Evolutionary conservation across 2,797 vertebrate genomes (phyloP), one percentile per base, ranked within the genome.

Genomic region (Hoplostethus atlanticus): DNA sequence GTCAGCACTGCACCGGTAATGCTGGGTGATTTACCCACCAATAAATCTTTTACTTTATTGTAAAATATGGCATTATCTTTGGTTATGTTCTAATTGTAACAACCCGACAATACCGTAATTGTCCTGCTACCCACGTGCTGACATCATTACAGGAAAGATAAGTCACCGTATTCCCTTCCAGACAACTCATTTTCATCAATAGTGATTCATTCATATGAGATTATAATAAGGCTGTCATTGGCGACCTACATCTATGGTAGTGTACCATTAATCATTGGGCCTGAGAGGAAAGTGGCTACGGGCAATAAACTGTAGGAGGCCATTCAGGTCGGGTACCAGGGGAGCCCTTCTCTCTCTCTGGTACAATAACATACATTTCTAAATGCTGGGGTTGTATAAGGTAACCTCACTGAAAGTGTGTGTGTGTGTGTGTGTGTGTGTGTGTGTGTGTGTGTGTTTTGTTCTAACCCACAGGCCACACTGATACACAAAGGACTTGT

Each of bases 231-330:
- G 59, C 84, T 91, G 92, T 92, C 87, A 83, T 65, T 80, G 89
- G 78, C 91, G 84, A 89, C 81, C 61, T 92, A 92, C 86, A 89
- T 93, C 88, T 87, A 42, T 54, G 80, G 71, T 73, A 87, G 92
- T 86, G 92, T 85, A 77, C 88, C 84, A 88, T 95, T 95, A 90
- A 91, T 95, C 93, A 90, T 89, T 87, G 76, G 62, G 87, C 73
- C 59, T 70, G 21, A 81, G 25, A 86, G 79, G 72, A 83, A 79
- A 77, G 65, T 76, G 64, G 85, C 79, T 85, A 89, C 85, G 84
- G 79, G 73, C 80, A 71, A 67, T 36, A 80, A 76, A 85, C 79
- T 71, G 83, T 75, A 73, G 66, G 80, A 73, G 74, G 58, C 78
- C 77, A 83, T 87, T 84, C 68, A 88, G 68, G 5, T 16, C 1